Base-by-base conservation (phyloP, 2,888 invertebrate species). In the Limnephilus lunatus region DNA sequence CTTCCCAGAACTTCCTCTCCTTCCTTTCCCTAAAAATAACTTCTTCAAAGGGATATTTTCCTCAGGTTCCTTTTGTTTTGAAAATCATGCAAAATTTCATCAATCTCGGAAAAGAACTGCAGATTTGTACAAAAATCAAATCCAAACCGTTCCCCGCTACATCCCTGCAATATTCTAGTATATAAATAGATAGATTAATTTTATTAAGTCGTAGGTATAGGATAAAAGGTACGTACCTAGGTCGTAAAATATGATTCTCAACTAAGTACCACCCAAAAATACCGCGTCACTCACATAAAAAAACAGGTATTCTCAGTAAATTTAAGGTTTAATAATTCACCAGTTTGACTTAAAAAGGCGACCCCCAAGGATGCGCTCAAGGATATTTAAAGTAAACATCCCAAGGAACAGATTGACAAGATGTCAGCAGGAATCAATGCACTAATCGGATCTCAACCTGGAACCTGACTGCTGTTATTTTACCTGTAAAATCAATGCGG, bases 351-450 rank as follows among this genome's bases (percentile, higher is more conserved):
- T 9, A 1, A 30, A 86, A 30, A n/a, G 25, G 86, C 44, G n/a
- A 86, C 86, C 86, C 86, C 85, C 44, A 48, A 14, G 39, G 86
- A 86, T 15, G 86, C 48, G 80, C 14, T 53, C 80, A 19, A 80
- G 48, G 48, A 80, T 88, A 32, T 88, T 68, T 80, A 88, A 88
- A 88, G 68, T 88, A 88, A 88, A 88, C 88, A 88, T 44, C 88
- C 88, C 68, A n/a, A 48, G 48, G 30, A 39, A 48, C 12, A 86
- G 35, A 44, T n/a, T 86, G 86, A 86, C 86, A 48, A 25, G 35
- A 32, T 25, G 35, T 83, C 83, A 83, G 15, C 86, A 86, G 86
- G n/a, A 86, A 86, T 86, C 86, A 48, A 48, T 86, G 48, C 86
- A 86, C 48, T 86, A 86, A 86, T 86, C 48, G 86, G 86, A 86